Percentiles rank a stretch among this genome's conserved stretches.
Evolutionary conservation across 2,113 vertebrate genomes (phyloP).

Genomic region (Callipepla californica): DNA sequence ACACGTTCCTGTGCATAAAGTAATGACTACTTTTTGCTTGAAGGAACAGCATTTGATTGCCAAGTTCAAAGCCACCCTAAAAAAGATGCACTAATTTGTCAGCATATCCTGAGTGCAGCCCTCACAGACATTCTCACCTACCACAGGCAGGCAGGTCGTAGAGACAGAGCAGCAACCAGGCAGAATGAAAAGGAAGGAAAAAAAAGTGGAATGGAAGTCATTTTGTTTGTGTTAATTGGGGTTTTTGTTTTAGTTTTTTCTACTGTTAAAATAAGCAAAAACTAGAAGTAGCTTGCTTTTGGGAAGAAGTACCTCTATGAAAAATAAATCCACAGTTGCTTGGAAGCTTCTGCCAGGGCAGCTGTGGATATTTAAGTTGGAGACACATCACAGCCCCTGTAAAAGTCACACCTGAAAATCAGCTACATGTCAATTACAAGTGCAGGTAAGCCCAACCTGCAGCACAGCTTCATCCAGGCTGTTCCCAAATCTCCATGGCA

Average conservation of each 20-base stretch:
- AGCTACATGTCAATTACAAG: background rate
- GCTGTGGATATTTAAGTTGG: background rate
- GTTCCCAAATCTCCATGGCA: background rate
- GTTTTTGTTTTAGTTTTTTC: background rate
- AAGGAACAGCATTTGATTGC: constrained; percentile 23
- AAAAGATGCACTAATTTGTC: background rate
- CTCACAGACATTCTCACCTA: constrained; percentile 21
- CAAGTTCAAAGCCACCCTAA: constrained; percentile 8
- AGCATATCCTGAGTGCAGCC: constrained; percentile 26
- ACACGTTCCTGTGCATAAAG: background rate
- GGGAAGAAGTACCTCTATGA: background rate
- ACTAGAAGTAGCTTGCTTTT: background rate
- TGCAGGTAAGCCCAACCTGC: background rate
- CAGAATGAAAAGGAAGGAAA: background rate
- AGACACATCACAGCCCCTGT: background rate
- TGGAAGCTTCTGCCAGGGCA: background rate
- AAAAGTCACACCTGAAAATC: background rate
- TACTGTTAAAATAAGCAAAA: background rate
- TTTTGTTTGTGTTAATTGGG: background rate
- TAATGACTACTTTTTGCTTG: background rate
- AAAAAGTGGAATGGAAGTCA: background rate
- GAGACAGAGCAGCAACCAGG: background rate
- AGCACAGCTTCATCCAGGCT: background rate
- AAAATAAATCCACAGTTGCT: background rate
- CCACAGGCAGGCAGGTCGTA: background rate